Conservation (phyloP, 1,140 invertebrate genomes). For the Caenorhabditis latens region DNA sequence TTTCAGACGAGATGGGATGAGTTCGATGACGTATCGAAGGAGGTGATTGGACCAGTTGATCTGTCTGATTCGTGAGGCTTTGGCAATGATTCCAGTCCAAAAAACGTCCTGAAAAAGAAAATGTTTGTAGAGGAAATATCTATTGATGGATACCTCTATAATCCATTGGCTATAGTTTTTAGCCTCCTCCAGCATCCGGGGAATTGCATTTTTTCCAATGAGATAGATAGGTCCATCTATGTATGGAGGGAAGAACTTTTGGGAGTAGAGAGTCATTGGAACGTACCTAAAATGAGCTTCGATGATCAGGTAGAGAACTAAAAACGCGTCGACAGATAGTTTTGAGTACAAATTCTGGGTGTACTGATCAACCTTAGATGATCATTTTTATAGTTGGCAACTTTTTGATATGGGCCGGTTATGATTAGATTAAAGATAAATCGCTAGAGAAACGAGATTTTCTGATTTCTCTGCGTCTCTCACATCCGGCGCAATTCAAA, state of each 20-base stretch:
- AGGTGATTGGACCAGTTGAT: conserved; percentile 30
- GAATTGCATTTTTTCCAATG: conserved; percentile 20
- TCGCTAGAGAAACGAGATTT: too few relatives aligned
- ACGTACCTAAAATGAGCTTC: neutral
- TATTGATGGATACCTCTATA: neutral
- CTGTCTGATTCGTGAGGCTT: conserved; percentile 7
- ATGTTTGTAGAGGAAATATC: neutral
- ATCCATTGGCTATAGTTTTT: conserved; percentile 46
- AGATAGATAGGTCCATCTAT: conserved; percentile 33
- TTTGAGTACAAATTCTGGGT: too few relatives aligned
- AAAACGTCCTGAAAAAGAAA: conserved; percentile 26
- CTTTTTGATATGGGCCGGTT: neutral
- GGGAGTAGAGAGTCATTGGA: conserved; percentile 2
- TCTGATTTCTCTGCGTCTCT: too few relatives aligned
- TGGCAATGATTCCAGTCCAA: conserved; percentile 25
- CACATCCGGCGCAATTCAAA: too few relatives aligned
- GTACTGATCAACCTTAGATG: too few relatives aligned
- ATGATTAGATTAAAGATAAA: too few relatives aligned
- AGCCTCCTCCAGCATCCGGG: conserved; percentile 1
- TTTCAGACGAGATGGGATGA: conserved; percentile 16
- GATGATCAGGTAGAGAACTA: too few relatives aligned
- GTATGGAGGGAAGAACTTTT: conserved; percentile 23
- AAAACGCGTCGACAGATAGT: too few relatives aligned
- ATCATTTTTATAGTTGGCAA: neutral
- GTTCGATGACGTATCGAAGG: conserved; percentile 17